phyloP scores from a whole-genome alignment of 2,888 invertebrate genomes.

The Scelioninae gen. 1 region DNA sequence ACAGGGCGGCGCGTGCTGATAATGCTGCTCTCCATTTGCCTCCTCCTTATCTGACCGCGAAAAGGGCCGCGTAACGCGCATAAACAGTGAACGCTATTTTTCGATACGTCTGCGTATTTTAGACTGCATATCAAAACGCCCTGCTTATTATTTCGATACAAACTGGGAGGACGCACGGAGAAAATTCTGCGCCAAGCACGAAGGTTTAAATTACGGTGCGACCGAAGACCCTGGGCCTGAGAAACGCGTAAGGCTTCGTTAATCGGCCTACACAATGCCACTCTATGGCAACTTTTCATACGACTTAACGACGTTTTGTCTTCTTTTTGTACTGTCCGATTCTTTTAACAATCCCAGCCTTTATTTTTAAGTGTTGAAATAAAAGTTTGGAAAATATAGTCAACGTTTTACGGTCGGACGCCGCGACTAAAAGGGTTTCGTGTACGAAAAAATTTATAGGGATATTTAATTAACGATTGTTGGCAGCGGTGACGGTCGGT shows the following conservation, averaged over 20 bases:
- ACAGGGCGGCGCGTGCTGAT: conserved; percentile 83
- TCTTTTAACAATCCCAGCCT: background rate
- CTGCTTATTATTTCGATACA: conserved; percentile 46
- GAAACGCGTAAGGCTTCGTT: conserved; percentile 69
- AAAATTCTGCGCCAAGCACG: conserved; percentile 36
- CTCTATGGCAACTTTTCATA: conserved; percentile 30
- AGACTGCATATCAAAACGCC: conserved; percentile 24
- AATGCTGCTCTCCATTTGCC: conserved; percentile 76
- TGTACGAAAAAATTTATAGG: conserved; percentile 31
- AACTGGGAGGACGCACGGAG: background rate
- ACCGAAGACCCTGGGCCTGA: conserved; percentile 32
- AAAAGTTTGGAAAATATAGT: conserved; percentile 1
- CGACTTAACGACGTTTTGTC: conserved; percentile 32
- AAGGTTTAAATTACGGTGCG: conserved; percentile 36
- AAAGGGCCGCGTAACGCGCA: conserved; percentile 57
- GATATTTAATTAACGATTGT: conserved; percentile 55
- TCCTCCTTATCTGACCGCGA: conserved; percentile 57
- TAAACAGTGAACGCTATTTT: conserved; percentile 54
- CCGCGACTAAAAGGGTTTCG: background rate
- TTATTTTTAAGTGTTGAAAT: background rate
- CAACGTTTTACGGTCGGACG: conserved; percentile 3
- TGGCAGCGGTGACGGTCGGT: conserved; percentile 53
- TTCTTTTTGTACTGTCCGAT: background rate
- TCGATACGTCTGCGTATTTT: conserved; percentile 58
- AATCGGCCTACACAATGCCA: conserved; percentile 53